Percentiles rank a stretch among this genome's conserved stretches.
These are phyloP conservation scores for Odontesthes bonariensis DNA, from an alignment of 2,113 vertebrate genomes.

Conservation along the genomic window DNA sequence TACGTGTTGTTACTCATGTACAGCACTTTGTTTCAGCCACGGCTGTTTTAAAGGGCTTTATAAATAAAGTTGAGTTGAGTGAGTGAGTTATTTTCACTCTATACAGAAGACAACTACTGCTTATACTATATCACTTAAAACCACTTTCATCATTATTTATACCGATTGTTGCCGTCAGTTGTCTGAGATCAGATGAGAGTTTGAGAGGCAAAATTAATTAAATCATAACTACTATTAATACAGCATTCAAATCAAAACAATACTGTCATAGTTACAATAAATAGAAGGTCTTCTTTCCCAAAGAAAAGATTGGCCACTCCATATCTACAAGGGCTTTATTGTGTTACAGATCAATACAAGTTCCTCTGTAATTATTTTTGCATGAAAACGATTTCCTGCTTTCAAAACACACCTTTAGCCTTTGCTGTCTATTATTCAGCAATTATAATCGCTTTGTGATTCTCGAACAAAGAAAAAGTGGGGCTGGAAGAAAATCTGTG, in stretches of 20 bases:
- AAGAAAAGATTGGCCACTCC: slow-evolving; percentile 9
- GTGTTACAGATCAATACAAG: slow-evolving; percentile 25
- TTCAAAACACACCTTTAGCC: slow-evolving; percentile 19
- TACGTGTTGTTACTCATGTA: too few species aligned
- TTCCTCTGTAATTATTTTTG: slow-evolving; percentile 32
- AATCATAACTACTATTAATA: background rate
- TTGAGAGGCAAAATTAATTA: background rate
- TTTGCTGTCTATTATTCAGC: background rate
- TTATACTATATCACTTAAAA: too few species aligned
- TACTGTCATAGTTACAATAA: slow-evolving; percentile 8
- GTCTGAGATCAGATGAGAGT: background rate
- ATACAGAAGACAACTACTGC: too few species aligned
- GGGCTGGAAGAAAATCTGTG: background rate
- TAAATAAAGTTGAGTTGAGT: too few species aligned
- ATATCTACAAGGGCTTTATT: slow-evolving; percentile 23
- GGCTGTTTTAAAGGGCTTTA: too few species aligned
- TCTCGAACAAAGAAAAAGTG: slow-evolving; percentile 12
- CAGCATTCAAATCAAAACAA: background rate
- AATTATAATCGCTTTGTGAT: slow-evolving; percentile 7
- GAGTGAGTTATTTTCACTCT: too few species aligned
- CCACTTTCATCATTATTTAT: background rate
- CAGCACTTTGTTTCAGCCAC: too few species aligned
- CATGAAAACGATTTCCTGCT: slow-evolving; percentile 13
- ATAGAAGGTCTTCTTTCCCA: background rate
- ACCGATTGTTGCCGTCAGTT: background rate